Evolutionary conservation across 2,797 vertebrate genomes (phyloP).

Genomic region (Neopelma chrysocephalum): DNA sequence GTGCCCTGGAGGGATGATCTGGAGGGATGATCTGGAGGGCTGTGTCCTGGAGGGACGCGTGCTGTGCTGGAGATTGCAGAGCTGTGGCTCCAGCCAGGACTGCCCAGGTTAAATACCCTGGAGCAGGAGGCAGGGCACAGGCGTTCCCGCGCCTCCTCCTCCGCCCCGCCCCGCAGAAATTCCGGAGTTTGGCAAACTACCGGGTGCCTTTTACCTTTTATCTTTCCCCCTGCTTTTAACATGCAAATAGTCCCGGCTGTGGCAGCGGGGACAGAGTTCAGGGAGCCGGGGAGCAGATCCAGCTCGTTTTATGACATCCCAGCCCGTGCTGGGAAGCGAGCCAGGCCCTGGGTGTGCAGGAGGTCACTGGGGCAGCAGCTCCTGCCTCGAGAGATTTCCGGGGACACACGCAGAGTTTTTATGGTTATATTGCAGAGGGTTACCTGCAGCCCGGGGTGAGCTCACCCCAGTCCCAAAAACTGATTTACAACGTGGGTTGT

Average conservation of each 20-base stretch:
- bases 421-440: fast-evolving
- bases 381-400: background rate
- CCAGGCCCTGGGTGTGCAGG: background rate
- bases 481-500: fast-evolving
- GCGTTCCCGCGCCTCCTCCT: conserved; percentile 5
- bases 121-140: background rate
- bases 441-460: background rate
- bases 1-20: background rate
- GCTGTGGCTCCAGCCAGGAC: background rate
- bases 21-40: background rate
- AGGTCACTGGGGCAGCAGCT: background rate
- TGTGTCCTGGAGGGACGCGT: background rate
- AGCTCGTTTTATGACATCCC: background rate
- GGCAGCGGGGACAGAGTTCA: background rate
- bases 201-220: background rate
- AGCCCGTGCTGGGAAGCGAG: background rate
- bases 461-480: background rate
- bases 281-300: background rate
- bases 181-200: background rate
- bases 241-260: background rate
- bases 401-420: background rate
- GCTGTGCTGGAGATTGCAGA: background rate
- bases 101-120: background rate
- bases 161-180: conserved; percentile 37
- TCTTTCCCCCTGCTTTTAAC: background rate